Evolutionary conservation across 2,888 invertebrate genomes (phyloP), one percentile per base, ranked within the genome.

Genomic region (Cristatella mucedo): DNA sequence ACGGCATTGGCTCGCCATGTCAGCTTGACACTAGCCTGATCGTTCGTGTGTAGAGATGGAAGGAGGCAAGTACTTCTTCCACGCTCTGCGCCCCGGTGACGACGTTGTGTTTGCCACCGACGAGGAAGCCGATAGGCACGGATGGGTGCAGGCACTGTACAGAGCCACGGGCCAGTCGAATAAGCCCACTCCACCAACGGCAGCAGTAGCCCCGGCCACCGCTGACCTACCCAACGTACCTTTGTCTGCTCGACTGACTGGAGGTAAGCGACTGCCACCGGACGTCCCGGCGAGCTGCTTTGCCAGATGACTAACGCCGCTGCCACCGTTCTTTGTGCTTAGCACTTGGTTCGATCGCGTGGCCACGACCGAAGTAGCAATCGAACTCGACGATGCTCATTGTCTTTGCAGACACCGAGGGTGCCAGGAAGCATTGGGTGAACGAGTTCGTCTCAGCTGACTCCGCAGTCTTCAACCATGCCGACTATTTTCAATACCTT

Each of bases 121-220:
- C 31, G 65, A 66, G 46, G 64, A 97, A 70, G 89, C 86, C 59
- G 97, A 97, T 64, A 82, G 91, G 55, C 91, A 93, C 61, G 70
- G 93, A 48, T 97, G 97, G 97, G 95, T 97, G 22, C 95, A 93
- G 82, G 95, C 95, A 2, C 76, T 97, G 73, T 97, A 95, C 67
- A 74, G 97, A 52, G 97, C 97, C n/a, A 99, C 97, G 2, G 97
- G 97, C 4, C 97, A 99, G 68, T 86, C 89, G 38, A 93, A 97
- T 69, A 97, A 97, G 66, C 97, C 97, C 5, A 36, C 36, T 4
- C 36, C 21, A 13, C 36, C 36, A 11, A 36, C 36, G 4, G 24
- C 21, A 13, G 24, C 36, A 11, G 24, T n/a, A 4, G 18, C 26
- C 5, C 5, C 36, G 5, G 5, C 18, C 15, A 33, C 82, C 15